Base-by-base conservation (phyloP, 2,113 vertebrate genomes). In the Cebus imitator region DNA sequence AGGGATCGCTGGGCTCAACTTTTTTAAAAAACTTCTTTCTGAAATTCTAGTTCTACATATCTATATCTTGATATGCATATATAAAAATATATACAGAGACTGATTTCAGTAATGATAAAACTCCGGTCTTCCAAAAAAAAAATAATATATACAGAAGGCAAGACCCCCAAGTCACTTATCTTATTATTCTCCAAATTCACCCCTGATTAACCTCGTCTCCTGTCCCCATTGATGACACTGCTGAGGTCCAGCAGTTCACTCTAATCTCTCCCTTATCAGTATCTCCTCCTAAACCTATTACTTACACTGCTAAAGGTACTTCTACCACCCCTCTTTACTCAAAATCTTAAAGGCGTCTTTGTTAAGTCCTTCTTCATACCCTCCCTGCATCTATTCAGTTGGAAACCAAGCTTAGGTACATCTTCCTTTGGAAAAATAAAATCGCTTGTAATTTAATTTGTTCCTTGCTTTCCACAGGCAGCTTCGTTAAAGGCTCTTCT, bases 211-310 rank as follows among this genome's bases (percentile, higher is more conserved):
- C 30, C 17, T 66, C 43, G 58, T 27, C 18, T 52, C 37, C 64
- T 76, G 58, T 61, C 79, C 43, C 52, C 73, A 48, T 1, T 87
- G 25, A 32, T 45, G 14, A 90, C 12, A 48, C 35, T 35, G 52
- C 18, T 21, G 57, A 73, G 68, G 68, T 27, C 45, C 13, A 21
- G 25, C 5, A 32, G 14, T 2, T 52, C 61, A 18, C 3, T 6
- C 7, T 30, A 20, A 27, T 3, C 12, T 23, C 11, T 23, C 9
- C 35, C 12, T 50, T 37, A 23, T 8, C 7, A 3, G 7, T 3
- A 1, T 23, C 18, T 61, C 91, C 35, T 48, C 80, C 52, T 64
- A 30, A 70, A 32, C 43, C 0, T 40, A 25, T 72, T 30, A 58
- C 35, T 43, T 50, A 66, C 11, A 45, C 64, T 32, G 1, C n/a